Conservation (phyloP, 2,888 invertebrate genomes). For the Gerosis bhagava region DNA sequence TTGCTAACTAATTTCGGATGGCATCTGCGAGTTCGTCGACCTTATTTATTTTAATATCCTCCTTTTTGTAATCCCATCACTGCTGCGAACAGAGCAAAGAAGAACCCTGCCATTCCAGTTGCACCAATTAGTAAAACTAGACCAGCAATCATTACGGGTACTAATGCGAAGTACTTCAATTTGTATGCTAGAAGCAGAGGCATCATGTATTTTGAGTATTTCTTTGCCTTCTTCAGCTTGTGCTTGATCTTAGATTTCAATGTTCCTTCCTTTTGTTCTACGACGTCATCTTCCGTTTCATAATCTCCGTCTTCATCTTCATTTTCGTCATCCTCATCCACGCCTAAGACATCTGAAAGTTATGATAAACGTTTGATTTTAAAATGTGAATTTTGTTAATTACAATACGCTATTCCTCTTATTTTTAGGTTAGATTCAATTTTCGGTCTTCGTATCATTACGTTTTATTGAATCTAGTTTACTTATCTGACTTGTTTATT, state of each 20-base stretch:
- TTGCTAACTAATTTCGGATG: slow-evolving; percentile 56
- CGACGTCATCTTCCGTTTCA: slow-evolving; percentile 47
- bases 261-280: slow-evolving; percentile 40
- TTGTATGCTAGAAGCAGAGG: slow-evolving; percentile 92
- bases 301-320: slow-evolving; percentile 57
- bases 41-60: slow-evolving; percentile 53
- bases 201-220: slow-evolving; percentile 86
- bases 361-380: neutral
- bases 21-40: slow-evolving; percentile 65
- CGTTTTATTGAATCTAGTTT: too few relatives aligned
- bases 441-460: too few relatives aligned
- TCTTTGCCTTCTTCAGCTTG: slow-evolving; percentile 66
- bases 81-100: slow-evolving; percentile 93
- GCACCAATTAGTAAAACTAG: slow-evolving; percentile 88
- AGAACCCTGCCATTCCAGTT: slow-evolving; percentile 92
- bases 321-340: slow-evolving; percentile 51
- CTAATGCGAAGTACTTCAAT: slow-evolving; percentile 89
- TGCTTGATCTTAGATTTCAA: slow-evolving; percentile 51
- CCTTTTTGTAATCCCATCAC: slow-evolving; percentile 88
- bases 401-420: too few relatives aligned
- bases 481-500: too few relatives aligned
- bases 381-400: neutral
- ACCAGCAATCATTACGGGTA: slow-evolving; percentile 89
- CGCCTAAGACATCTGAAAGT: slow-evolving; percentile 66
- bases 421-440: too few relatives aligned